A percentile compares a stretch with the other conserved stretches of the same genome.
These are phyloP conservation scores for Gallinago nigripennis DNA, from an alignment of 2,797 vertebrate genomes.

Conservation along the genomic window DNA sequence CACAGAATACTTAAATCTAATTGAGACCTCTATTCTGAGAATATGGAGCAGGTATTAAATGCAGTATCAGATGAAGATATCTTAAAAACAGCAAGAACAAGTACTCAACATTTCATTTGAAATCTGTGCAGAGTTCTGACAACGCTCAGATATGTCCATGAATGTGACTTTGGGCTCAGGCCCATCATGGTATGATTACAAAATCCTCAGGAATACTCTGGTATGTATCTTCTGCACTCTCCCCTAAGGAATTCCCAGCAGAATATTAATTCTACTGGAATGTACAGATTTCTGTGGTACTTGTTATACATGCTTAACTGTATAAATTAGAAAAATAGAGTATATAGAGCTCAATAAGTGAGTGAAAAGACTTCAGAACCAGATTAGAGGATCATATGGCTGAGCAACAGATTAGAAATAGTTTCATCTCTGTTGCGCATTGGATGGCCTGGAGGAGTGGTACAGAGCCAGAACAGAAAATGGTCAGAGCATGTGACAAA, in stretches of 20 bases:
- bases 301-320: not conserved
- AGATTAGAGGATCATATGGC: not conserved
- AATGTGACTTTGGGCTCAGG: not conserved
- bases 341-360: not conserved
- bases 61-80: not conserved
- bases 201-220: not conserved
- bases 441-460: not conserved
- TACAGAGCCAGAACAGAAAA: not conserved
- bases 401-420: not conserved
- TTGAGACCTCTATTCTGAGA: not conserved
- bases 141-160: not conserved
- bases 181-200: not conserved
- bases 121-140: not conserved
- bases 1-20: not conserved
- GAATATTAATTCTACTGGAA: not conserved
- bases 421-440: not conserved
- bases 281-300: not conserved
- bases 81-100: not conserved
- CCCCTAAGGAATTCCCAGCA: rapidly evolving
- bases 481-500: not conserved
- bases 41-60: not conserved
- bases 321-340: not conserved
- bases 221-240: not conserved
- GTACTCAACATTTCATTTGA: not conserved
- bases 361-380: not conserved